Evolutionary conservation across 2,888 invertebrate genomes (phyloP), one percentile per base, ranked within the genome.

Genomic region (Temnothorax unifasciatus): DNA sequence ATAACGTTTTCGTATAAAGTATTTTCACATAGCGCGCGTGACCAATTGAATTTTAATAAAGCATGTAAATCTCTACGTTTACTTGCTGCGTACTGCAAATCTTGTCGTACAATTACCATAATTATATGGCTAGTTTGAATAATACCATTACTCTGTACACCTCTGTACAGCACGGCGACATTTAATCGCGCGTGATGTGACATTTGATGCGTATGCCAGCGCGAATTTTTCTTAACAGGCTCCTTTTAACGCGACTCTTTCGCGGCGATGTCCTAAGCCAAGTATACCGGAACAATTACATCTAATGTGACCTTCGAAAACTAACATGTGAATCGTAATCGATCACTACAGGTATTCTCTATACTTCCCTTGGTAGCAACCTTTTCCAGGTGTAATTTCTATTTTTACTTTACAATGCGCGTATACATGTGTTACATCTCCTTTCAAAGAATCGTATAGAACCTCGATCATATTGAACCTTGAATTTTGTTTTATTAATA

Each of bases 1-100:
- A 76, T 50, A 69, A 71, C 44, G 21, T 50, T 71, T 74, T 44
- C 54, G 29, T 52, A 6, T 63, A 54, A 59, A 54, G 54, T 25
- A 25, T 25, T 41, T 29, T 18, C 41, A 54, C 21, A 13, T 13
- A 8, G 9, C 18, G 47, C 29, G 34, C 13, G 41, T 44, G 44
- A 44, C 18, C 75, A 34, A 84, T 66, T 66, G 76, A 82, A 84
- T 84, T 59, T 75, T 76, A 69, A 85, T 81, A 74, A 85, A 52
- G 25, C 13, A 4, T 59, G 63, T 50, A 74, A 74, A 69, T 57
- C 54, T 34, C 29, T 41, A 29, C 52, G 18, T 44, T 61, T 64
- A 50, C 29, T 41, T 38, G 59, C n/a, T n/a, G 34, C 34, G 15
- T 38, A 29, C n/a, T 64, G 34, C 81, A 73, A 47, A 63, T 25